Base-by-base conservation (phyloP, 2,888 invertebrate species). In the Monochamus alternatus region DNA sequence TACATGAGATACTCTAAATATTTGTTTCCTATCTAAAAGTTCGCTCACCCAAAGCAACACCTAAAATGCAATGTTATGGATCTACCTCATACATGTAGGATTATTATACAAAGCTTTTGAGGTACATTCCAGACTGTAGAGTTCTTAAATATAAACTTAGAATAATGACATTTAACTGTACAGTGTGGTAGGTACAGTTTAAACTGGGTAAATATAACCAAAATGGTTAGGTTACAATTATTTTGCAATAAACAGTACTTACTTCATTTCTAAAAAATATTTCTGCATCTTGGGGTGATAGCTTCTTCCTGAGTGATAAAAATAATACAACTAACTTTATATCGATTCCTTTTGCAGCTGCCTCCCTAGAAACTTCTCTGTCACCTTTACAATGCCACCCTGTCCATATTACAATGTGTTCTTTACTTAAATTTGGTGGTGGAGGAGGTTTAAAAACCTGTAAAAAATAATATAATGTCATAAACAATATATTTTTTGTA, bases 331-430 rank as follows among this genome's bases (percentile, higher is more conserved):
- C 93, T 73, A 93, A 86, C 51, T 89, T 88, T 63, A 93, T 90
- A 82, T 93, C 92, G 43, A 91, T 91, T 22, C 94, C 94, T 86
- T 94, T 94, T 1, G 92, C 91, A 44, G 93, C 93, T 12, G 94
- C 92, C 86, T 94, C 94, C 81, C 94, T 89, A 0, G 92, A 92
- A 60, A 94, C 91, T 87, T 94, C 93, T 84, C 92, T 89, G 47
- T 92, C 90, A 58, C 92, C 91, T 81, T 93, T 91, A 72, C 89
- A 90, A 77, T 91, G 91, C 94, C 94, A 94, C 80, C 92, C 93
- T 69, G 90, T 90, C 93, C 93, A 94, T 81, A 94, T 90, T 10
- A 86, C 86, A 14, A 84, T 70, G 30, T 85, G 80, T 81, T 87
- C 87, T 80, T 86, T 87, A 68, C 80, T 86, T 74, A 88, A 83